Percentiles rank a stretch among this genome's conserved stretches.
These are phyloP conservation scores for Bombylius major DNA, from an alignment of 2,888 invertebrate genomes.

Conservation along the genomic window DNA sequence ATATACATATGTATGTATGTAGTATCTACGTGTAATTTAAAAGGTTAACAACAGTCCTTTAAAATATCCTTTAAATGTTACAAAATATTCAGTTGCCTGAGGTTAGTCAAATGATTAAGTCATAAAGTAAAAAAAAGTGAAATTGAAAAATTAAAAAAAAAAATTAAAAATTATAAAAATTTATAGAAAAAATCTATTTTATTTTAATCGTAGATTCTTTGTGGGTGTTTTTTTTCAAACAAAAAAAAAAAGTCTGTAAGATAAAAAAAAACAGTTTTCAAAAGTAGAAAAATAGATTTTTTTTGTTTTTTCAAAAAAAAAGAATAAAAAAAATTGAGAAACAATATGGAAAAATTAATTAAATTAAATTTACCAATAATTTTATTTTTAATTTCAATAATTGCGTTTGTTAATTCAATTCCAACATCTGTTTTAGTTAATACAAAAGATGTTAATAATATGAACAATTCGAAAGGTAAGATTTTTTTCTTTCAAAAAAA, in stretches of 20 bases:
- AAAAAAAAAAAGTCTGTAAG: no score
- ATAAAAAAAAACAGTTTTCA: no score
- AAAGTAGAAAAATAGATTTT: no score
- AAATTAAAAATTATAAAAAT: no score
- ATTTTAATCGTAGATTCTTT: no score
- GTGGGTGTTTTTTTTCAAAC: no score
- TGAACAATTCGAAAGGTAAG: constrained; percentile 20
- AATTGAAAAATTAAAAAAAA: no score
- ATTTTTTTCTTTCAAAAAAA: neutral
- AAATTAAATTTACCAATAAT: neutral
- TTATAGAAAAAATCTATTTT: no score
- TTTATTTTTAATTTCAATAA: constrained; percentile 8
- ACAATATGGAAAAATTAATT: neutral
- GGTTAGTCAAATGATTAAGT: neutral
- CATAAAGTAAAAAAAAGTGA: no score
- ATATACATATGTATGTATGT: no score
- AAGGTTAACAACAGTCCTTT: neutral
- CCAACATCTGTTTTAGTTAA: constrained; percentile 32
- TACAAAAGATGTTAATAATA: constrained; percentile 26
- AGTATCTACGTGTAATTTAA: no score
- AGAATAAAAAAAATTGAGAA: neutral
- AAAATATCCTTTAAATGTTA: neutral
- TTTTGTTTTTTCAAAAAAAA: no score
- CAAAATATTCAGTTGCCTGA: neutral
- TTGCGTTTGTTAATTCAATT: constrained; percentile 27